Evolutionary conservation across 1,140 invertebrate genomes (phyloP), one percentile per base, ranked within the genome.

Genomic region (Sogatella furcifera): DNA sequence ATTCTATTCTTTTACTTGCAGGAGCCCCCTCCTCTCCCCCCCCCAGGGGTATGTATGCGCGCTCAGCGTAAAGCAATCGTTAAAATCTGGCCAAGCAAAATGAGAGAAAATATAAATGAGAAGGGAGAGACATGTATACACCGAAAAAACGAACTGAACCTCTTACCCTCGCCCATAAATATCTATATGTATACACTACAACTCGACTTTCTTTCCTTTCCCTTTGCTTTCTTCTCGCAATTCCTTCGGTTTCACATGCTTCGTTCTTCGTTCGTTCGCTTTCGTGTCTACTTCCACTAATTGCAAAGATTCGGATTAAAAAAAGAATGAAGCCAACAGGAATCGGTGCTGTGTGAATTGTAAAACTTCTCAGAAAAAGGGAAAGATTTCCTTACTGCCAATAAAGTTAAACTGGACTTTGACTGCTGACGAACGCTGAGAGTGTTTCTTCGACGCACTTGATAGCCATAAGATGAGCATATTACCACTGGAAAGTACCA

Each of bases 81-180:
- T 67, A 67, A 67, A 67, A 67, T 67, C 66, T 65, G 64, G 64
- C 66, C 64, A 60, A 61, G 62, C 66, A 62, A 65, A 65, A 65
- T 65, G 66, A 67, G 63, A 62, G 64, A 65, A 63, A 62, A 64
- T 66, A 66, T 65, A 67, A 67, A 67, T 67, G 66, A 67, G 64
- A 64, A 61, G 58, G 60, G 57, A 61, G 59, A 60, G 59, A 53
- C 46, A 53, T 22, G 19, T 49, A 60, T 53, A 60, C 59, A 44
- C 44, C 49, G 61, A 59, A 63, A 63, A 62, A 63, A 59, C 52
- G 52, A 42, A 43, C 55, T 15, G 58, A 58, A 28, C 56, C 55
- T 9, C 19, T 31, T 41, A 17, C 28, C 15, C 19, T 15, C 28
- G 17, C 55, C 55, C 15, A 17, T 21, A 42, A 46, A 58, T 58